These are phyloP conservation scores for Atta colombica DNA, from an alignment of 1,140 invertebrate genomes.

Conservation along the genomic window DNA sequence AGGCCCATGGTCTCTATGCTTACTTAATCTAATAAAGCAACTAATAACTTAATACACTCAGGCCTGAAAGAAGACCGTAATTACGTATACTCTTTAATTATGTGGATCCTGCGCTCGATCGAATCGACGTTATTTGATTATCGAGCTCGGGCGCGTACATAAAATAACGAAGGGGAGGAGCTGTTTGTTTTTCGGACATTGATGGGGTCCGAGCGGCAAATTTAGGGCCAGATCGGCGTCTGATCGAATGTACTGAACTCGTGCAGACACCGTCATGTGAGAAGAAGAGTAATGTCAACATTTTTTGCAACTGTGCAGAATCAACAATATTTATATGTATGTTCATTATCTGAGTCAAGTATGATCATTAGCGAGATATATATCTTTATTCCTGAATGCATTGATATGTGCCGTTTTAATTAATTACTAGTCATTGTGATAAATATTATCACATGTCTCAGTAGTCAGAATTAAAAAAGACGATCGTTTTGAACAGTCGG, in stretches of 20 bases:
- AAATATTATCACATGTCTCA: too few species aligned
- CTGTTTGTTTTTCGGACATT: slow-evolving; percentile 72
- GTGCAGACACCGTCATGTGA: slow-evolving; percentile 23
- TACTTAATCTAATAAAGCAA: slow-evolving; percentile 80
- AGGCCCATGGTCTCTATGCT: slow-evolving; percentile 10
- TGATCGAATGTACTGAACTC: slow-evolving; percentile 55
- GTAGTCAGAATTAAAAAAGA: too few species aligned
- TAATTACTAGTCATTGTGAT: too few species aligned
- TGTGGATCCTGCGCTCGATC: slow-evolving; percentile 72
- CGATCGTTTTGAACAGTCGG: too few species aligned
- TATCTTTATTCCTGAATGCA: neutral
- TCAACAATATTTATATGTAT: neutral
- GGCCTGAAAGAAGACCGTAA: slow-evolving; percentile 65
- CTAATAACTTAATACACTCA: slow-evolving; percentile 76
- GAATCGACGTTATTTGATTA: slow-evolving; percentile 79
- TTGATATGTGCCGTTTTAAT: neutral
- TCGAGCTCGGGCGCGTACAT: slow-evolving; percentile 65
- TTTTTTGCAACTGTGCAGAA: slow-evolving; percentile 1
- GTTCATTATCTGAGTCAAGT: neutral
- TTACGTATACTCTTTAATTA: slow-evolving; percentile 79
- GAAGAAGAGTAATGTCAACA: slow-evolving; percentile 48
- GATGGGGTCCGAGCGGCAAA: slow-evolving; percentile 43
- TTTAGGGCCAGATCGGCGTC: slow-evolving; percentile 48
- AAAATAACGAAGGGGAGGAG: slow-evolving; percentile 70
- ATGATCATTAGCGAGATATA: neutral